A percentile compares a stretch with the other conserved stretches of the same genome.
phyloP scores from a whole-genome alignment of 2,888 invertebrate species.

The Habroteleia sp. region DNA sequence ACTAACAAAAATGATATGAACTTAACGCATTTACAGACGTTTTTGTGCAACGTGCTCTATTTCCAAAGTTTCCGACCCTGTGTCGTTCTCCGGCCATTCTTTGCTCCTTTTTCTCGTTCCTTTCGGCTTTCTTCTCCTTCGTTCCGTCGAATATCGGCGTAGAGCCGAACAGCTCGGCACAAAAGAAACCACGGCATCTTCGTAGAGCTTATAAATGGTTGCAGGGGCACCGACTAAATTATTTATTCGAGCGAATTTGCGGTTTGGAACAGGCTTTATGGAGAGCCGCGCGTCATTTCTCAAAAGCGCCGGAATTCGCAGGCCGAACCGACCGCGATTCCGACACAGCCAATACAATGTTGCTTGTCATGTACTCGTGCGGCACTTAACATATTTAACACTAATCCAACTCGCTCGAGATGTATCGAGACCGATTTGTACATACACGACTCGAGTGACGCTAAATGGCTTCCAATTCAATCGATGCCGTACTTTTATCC shows the following conservation, averaged over 20 bases:
- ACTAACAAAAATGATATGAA: slow-evolving; percentile 21
- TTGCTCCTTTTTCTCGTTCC: neutral
- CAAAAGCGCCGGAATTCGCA: slow-evolving; percentile 29
- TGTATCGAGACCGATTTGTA: slow-evolving; percentile 53
- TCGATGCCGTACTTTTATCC: slow-evolving; percentile 36
- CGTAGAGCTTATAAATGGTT: slow-evolving; percentile 4
- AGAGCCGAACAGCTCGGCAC: slow-evolving; percentile 11
- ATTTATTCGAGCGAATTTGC: slow-evolving; percentile 24
- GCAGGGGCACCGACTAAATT: slow-evolving; percentile 18
- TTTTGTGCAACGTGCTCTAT: slow-evolving; percentile 24
- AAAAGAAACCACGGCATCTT: slow-evolving; percentile 18
- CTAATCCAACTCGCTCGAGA: slow-evolving; percentile 49
- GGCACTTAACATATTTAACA: slow-evolving; percentile 57
- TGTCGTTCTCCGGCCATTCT: neutral
- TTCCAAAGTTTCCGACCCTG: slow-evolving; percentile 27
- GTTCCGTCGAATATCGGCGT: slow-evolving; percentile 19
- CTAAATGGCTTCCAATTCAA: slow-evolving; percentile 52
- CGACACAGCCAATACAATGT: slow-evolving; percentile 36
- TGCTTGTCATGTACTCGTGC: slow-evolving; percentile 46
- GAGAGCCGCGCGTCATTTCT: slow-evolving; percentile 19
- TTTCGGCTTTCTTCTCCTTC: neutral
- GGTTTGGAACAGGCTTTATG: neutral
- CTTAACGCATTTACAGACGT: slow-evolving; percentile 25
- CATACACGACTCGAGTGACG: slow-evolving; percentile 27
- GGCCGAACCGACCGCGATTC: slow-evolving; percentile 8